Conservation (phyloP, 2,888 invertebrate species). For the Tinea semifulvella region DNA sequence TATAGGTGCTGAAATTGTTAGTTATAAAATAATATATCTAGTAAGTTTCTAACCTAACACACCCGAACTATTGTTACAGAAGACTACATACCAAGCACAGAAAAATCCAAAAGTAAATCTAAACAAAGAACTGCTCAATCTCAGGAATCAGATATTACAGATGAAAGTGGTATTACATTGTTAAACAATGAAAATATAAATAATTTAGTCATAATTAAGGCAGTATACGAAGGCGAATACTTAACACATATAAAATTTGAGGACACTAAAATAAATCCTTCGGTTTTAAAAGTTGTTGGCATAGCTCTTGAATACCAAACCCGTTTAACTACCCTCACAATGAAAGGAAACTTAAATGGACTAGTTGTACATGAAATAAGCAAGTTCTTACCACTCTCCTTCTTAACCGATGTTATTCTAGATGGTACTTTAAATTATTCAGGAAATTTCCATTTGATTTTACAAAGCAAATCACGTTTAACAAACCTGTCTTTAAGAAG, state of each 20-base stretch:
- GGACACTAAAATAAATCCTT: slow-evolving; percentile 30
- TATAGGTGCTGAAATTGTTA: too few relatives aligned
- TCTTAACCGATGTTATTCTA: slow-evolving; percentile 37
- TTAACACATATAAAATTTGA: slow-evolving; percentile 31
- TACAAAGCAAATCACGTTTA: slow-evolving; percentile 25
- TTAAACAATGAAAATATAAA: not conserved
- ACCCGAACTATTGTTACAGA: slow-evolving; percentile 23
- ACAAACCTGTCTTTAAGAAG: slow-evolving; percentile 33
- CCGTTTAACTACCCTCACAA: slow-evolving; percentile 25
- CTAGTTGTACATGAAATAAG: slow-evolving; percentile 31
- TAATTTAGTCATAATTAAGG: slow-evolving; percentile 22
- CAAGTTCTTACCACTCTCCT: slow-evolving; percentile 27
- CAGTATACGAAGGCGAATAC: slow-evolving; percentile 28
- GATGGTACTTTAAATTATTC: slow-evolving; percentile 29
- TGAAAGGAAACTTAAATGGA: slow-evolving; percentile 28
- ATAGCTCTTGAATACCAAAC: slow-evolving; percentile 30
- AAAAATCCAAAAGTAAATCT: slow-evolving; percentile 22
- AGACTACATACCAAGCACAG: slow-evolving; percentile 27
- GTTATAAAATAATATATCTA: not conserved
- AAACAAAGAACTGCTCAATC: slow-evolving; percentile 15
- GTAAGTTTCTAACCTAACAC: not conserved
- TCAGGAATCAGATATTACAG: not conserved
- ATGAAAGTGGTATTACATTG: too few relatives aligned
- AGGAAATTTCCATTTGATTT: slow-evolving; percentile 32
- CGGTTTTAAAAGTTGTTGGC: slow-evolving; percentile 30